Percentiles rank a stretch among this genome's conserved stretches.
Evolutionary conservation across 2,888 invertebrate genomes (phyloP).

Genomic region (Eristalis arbustorum): DNA sequence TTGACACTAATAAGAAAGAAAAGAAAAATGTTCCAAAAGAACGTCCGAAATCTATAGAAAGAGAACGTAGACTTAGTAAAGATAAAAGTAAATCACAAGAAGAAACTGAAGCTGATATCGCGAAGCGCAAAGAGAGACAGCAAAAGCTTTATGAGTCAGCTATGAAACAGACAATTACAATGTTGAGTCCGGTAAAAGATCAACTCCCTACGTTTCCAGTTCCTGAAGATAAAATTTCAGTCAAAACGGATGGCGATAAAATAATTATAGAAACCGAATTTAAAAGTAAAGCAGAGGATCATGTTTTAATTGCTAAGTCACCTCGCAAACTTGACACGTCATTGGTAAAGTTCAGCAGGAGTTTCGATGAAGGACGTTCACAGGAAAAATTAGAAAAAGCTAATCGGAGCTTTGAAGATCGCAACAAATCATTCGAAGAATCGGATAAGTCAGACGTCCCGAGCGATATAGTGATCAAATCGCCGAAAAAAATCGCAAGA

Average conservation of each 20-base stretch:
- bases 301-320: conserved; percentile 88
- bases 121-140: conserved; percentile 87
- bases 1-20: conserved; percentile 74
- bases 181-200: conserved; percentile 88
- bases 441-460: conserved; percentile 82
- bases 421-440: conserved; percentile 84
- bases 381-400: conserved; percentile 82
- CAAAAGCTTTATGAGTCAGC: conserved; percentile 89
- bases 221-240: conserved; percentile 87
- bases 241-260: conserved; percentile 86
- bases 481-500: conserved; percentile 83
- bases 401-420: conserved; percentile 85
- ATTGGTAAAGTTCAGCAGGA: conserved; percentile 83
- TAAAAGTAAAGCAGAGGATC: conserved; percentile 87
- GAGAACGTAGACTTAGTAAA: conserved; percentile 80
- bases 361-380: conserved; percentile 84
- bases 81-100: conserved; percentile 88
- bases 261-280: conserved; percentile 87
- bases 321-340: conserved; percentile 86
- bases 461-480: conserved; percentile 82
- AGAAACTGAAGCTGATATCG: conserved; percentile 86
- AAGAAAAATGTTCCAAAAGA: conserved; percentile 84
- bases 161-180: conserved; percentile 87
- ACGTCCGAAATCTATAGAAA: conserved; percentile 86
- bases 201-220: conserved; percentile 86